Base-by-base conservation (phyloP, 53 echinoderm and acorn worm species). In the Antedon mediterranea region DNA sequence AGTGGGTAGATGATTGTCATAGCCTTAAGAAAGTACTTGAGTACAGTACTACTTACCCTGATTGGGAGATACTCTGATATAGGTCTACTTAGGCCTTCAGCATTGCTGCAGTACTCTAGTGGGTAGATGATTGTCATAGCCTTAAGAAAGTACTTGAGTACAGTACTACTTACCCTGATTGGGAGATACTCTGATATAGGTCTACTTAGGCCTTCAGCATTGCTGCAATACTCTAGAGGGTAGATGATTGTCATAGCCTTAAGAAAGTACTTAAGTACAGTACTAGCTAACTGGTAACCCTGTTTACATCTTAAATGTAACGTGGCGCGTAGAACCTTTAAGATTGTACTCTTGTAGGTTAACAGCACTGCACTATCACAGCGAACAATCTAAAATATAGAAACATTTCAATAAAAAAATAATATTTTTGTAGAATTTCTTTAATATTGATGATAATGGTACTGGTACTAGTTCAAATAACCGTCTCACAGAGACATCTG, bases 161-260 rank as follows among this genome's bases (percentile, higher is more conserved):
- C n/a, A n/a, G n/a, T n/a, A 32, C 5, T 71, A 27, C 93, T 79
- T 72, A 94, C 95, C 87, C 95, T 87, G 32, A 95, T 91, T 74
- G 97, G 88, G 26, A 95, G 84, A 71, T 95, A 95, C 73, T 91
- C 89, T 28, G 82, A 89, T 75, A 95, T 76, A 23, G 95, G 95
- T 28, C 84, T 73, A 73, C 91, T 88, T 30, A 95, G 88, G 31
- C 88, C 89, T 33, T 84, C 89, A 9, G 97, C 75, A 73, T 92
- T 78, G 71, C 97, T 95, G 57, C 91, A 84, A 73, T 89, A 87
- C 77, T 95, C 91, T 79, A 43, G 79, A 42, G 91, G 89, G 74
- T 89, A 95, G 0, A 76, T 71, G 74, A 85, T 85, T 44, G 85
- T 87, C 78, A 89, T 79, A 32, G 89, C 78, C 30, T 84, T 79